phyloP scores from a whole-genome alignment of 30 jellyfish, hydroid and myxozoan species.

The Sanderia malayensis region DNA sequence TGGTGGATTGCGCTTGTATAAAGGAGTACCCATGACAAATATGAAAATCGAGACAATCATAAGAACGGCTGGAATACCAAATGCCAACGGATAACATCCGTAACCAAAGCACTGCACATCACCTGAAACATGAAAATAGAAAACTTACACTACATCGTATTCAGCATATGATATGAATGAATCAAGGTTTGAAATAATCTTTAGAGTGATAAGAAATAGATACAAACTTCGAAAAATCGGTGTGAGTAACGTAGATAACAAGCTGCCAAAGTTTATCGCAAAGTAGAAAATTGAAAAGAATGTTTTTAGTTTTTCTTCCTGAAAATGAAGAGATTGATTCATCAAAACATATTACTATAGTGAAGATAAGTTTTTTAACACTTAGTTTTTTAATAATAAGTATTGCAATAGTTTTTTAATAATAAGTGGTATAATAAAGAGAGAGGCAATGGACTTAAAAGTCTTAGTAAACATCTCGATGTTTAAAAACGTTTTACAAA shows the following conservation, averaged over 20 bases:
- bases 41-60: conserved; percentile 87
- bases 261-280: conserved; percentile 92
- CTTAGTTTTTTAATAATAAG: too few species aligned
- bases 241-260: conserved; percentile 88
- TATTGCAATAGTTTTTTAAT: too few species aligned
- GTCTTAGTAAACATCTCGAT: too few species aligned
- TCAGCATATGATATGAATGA: too few species aligned
- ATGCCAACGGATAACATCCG: conserved; percentile 98
- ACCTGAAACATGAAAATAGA: conserved; percentile 65
- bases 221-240: conserved; percentile 94
- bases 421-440: too few species aligned
- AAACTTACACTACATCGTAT: too few species aligned
- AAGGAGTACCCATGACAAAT: conserved; percentile 82
- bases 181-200: too few species aligned
- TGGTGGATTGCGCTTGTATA: conserved; percentile 88
- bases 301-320: conserved; percentile 94
- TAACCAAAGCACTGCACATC: conserved; percentile 98
- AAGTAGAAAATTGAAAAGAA: conserved; percentile 96
- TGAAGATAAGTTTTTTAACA: too few species aligned
- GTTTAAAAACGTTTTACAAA: too few species aligned
- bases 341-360: not conserved
- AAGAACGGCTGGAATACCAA: conserved; percentile 98
- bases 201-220: too few species aligned
- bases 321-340: conserved; percentile 18
- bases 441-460: too few species aligned